Conservation (phyloP, 2,797 vertebrate genomes). For the Sebastes taczanowskii region DNA sequence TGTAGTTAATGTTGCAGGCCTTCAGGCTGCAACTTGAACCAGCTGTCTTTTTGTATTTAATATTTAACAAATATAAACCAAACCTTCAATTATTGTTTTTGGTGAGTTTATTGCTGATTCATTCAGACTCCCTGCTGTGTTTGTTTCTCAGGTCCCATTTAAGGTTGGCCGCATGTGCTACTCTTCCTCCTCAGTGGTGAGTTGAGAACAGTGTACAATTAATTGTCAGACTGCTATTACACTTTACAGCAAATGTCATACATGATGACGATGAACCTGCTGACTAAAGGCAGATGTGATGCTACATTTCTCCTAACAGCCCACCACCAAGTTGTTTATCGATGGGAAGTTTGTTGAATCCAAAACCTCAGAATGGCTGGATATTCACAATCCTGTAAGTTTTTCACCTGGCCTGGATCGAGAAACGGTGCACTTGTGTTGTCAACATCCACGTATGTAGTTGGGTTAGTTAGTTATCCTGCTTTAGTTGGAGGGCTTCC, state of each 20-base stretch:
- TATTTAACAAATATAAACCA: not conserved
- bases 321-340: slow-evolving; percentile 94
- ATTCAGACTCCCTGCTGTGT: not conserved
- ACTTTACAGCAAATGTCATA: not conserved
- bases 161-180: slow-evolving; percentile 74
- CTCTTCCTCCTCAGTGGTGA: slow-evolving; percentile 84
- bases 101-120: not conserved
- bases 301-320: slow-evolving; percentile 72
- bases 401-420: not conserved
- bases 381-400: slow-evolving; percentile 97
- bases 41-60: not conserved
- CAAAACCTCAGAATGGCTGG: slow-evolving; percentile 91
- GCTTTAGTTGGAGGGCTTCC: not conserved
- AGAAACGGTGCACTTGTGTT: not conserved
- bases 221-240: not conserved
- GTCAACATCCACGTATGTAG: accelerated
- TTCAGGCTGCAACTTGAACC: slow-evolving; percentile 15
- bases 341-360: slow-evolving; percentile 97
- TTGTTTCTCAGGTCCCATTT: slow-evolving; percentile 76
- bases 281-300: not conserved
- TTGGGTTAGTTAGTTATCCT: not conserved
- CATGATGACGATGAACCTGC: not conserved
- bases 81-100: not conserved
- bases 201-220: slow-evolving; percentile 41
- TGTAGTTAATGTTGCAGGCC: slow-evolving; percentile 38